Base-by-base conservation (phyloP, 2,888 invertebrate species). In the Zygaena filipendulae region DNA sequence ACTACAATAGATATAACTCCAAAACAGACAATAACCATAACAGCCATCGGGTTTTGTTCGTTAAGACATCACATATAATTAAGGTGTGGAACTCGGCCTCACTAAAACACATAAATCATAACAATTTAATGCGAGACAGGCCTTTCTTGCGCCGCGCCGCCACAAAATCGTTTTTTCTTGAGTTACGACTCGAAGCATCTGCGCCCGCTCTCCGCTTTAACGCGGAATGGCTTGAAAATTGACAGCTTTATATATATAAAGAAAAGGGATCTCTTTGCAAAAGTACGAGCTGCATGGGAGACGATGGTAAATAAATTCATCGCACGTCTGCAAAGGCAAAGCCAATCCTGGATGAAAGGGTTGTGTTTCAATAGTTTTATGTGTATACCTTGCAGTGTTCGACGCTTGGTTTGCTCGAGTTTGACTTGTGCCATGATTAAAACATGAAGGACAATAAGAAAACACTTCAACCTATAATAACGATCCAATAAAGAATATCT, bases 21-120 rank as follows among this genome's bases (percentile, higher is more conserved):
- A n/a, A n/a, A n/a, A n/a, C n/a, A n/a, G n/a, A n/a, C n/a, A n/a
- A n/a, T n/a, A n/a, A n/a, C n/a, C n/a, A n/a, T n/a, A n/a, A n/a
- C n/a, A n/a, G n/a, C 44, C 52, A 48, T 50, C 49, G 45, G 36
- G 49, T 49, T 63, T 59, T 60, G 69, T 71, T 63, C 70, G 69
- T 69, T 66, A 67, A 64, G 52, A 54, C 62, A 52, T 59, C 59
- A 59, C 59, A 57, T 69, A 67, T 75, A 74, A 75, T 75, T 72
- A 75, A 61, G 62, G 64, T 60, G 63, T 59, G 53, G 57, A 59
- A 45, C 45, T 42, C 45, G 36, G 29, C 53, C 56, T 51, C 58
- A 62, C 67, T 67, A 69, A 74, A 69, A 69, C 59, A 69, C 69
- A 75, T 77, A 77, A 77, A 77, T 77, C 75, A 77, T 72, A 71